phyloP scores from a whole-genome alignment of 2,888 invertebrate species.

The Hypsopygia costalis region DNA sequence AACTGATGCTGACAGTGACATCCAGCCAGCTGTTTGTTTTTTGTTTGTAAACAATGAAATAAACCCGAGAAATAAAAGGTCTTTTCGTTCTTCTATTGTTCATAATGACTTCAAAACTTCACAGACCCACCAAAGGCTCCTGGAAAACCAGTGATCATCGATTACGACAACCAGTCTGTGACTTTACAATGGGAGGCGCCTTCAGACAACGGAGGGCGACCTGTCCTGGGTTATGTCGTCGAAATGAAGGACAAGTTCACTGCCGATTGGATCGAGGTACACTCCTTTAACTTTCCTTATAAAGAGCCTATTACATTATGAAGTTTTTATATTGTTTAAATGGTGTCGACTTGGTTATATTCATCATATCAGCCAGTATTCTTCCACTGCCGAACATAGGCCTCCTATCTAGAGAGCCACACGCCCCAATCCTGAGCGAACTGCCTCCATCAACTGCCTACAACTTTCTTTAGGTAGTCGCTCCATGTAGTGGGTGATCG shows the following conservation, averaged over 20 bases:
- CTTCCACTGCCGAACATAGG: too few relatives aligned
- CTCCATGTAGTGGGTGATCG: too few relatives aligned
- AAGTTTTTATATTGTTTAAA: too few relatives aligned
- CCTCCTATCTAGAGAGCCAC: too few relatives aligned
- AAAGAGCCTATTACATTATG: too few relatives aligned
- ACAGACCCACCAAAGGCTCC: constrained; percentile 94
- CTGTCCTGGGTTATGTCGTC: constrained; percentile 92
- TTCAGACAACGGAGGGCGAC: constrained; percentile 93
- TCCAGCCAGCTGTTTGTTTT: constrained; percentile 5
- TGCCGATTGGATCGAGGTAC: constrained; percentile 88
- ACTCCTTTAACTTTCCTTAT: constrained; percentile 6
- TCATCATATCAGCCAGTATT: too few relatives aligned
- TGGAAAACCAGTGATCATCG: constrained; percentile 93
- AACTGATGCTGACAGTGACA: too few relatives aligned
- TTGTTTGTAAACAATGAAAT: constrained; percentile 8
- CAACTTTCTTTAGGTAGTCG: too few relatives aligned
- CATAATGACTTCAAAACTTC: not conserved
- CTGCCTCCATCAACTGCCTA: too few relatives aligned
- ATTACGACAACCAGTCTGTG: constrained; percentile 96
- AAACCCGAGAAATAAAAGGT: too few relatives aligned
- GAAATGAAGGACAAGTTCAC: constrained; percentile 95
- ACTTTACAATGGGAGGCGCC: constrained; percentile 95
- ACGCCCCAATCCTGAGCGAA: too few relatives aligned
- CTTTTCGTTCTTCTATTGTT: not conserved
- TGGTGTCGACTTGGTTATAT: too few relatives aligned